These are phyloP conservation scores for Apolygus lucorum DNA, from an alignment of 1,140 invertebrate species.

Conservation along the genomic window DNA sequence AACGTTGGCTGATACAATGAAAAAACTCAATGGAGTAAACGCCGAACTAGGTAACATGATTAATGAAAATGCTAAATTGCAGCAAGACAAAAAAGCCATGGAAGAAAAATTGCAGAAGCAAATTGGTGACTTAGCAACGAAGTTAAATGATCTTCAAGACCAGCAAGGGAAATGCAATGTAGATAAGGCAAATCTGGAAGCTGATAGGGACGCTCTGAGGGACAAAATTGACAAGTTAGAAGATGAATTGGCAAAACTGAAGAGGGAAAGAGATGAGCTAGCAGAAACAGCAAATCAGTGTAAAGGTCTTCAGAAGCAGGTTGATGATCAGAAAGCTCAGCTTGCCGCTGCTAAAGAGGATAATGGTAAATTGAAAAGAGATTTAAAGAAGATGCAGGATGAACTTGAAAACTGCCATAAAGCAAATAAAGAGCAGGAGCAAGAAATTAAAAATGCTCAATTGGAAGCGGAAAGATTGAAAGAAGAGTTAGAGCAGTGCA, in stretches of 20 bases:
- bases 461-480: not conserved
- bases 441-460: not conserved
- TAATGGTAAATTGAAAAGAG: not conserved
- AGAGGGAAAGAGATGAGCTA: not conserved
- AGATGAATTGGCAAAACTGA: not conserved
- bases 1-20: not conserved
- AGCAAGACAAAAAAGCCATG: not conserved
- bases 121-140: not conserved
- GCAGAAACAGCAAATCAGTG: not conserved
- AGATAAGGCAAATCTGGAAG: not conserved
- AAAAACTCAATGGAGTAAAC: not conserved
- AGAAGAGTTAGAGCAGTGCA: not conserved
- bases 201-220: not conserved
- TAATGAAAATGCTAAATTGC: constrained; percentile 14
- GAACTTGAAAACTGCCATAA: not conserved
- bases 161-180: not conserved
- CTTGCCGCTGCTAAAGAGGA: not conserved
- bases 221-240: constrained; percentile 15
- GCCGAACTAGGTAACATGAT: not conserved
- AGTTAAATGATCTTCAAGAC: not conserved
- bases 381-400: not conserved
- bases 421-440: not conserved
- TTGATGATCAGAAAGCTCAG: not conserved
- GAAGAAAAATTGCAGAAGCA: not conserved
- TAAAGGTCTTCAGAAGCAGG: not conserved